phyloP scores from a whole-genome alignment of 2,113 vertebrate species.

The Corythornis madagascariensis region DNA sequence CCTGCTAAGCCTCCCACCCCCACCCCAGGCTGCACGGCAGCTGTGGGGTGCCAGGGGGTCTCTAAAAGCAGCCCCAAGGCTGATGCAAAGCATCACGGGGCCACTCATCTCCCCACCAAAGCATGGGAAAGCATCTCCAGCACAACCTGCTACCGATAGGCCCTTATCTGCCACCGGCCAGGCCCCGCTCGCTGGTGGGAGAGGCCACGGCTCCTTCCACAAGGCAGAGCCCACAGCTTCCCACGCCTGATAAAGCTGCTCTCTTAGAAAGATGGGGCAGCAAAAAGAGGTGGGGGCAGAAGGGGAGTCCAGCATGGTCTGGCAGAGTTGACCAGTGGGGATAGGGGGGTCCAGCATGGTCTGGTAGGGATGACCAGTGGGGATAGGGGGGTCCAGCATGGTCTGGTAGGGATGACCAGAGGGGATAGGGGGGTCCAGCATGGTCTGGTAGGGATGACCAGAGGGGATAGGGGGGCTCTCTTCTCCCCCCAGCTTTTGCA shows the following conservation, averaged over 20 bases:
- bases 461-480: too few relatives aligned
- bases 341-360: background rate
- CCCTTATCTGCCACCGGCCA: rapidly evolving
- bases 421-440: too few relatives aligned
- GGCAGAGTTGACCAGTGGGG: rapidly evolving
- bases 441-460: too few relatives aligned
- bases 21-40: background rate
- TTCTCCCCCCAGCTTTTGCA: too few relatives aligned
- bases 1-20: too few relatives aligned
- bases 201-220: background rate
- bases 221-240: background rate
- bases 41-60: background rate
- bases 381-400: too few relatives aligned
- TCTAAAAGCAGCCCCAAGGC: background rate
- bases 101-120: rapidly evolving
- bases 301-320: rapidly evolving
- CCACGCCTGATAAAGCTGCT: background rate
- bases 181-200: rapidly evolving
- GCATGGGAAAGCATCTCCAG: rapidly evolving
- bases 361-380: too few relatives aligned
- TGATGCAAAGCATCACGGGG: background rate
- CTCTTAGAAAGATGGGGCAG: background rate
- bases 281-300: background rate
- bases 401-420: too few relatives aligned
- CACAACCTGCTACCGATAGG: rapidly evolving